Evolutionary conservation across 1,140 invertebrate species (phyloP).

Genomic region (Pemphigus obesinymphae): DNA sequence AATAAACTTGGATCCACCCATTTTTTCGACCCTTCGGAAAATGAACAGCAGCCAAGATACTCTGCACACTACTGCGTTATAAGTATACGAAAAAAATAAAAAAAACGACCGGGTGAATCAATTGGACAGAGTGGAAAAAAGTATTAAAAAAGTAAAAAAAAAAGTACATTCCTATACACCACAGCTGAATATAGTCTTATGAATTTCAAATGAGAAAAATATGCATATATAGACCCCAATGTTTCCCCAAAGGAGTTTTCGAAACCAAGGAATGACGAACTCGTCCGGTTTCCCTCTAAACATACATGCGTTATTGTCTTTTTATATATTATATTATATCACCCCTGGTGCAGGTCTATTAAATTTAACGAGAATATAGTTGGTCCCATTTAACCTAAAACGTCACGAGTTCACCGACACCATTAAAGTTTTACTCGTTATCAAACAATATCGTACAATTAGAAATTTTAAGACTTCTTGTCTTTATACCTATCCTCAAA

Average conservation of each 20-base stretch:
- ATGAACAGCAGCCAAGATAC: not conserved
- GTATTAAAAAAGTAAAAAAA: conserved; percentile 28
- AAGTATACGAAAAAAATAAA: conserved; percentile 12
- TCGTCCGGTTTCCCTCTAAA: not conserved
- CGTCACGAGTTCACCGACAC: not conserved
- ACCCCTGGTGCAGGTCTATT: no score
- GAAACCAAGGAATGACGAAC: not conserved
- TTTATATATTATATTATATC: not conserved
- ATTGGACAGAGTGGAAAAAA: conserved; percentile 34
- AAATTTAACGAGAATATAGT: not conserved
- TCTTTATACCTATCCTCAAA: no score
- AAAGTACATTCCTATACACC: not conserved
- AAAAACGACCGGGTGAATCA: not conserved
- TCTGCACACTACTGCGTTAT: not conserved
- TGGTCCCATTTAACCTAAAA: not conserved
- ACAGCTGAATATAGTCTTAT: conserved; percentile 3
- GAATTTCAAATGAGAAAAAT: conserved; percentile 30
- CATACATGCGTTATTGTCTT: not conserved
- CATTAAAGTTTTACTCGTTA: not conserved
- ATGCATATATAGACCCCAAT: not conserved
- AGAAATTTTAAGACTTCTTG: no score
- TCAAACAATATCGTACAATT: not conserved
- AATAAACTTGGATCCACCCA: conserved; percentile 9
- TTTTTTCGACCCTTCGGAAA: conserved; percentile 32
- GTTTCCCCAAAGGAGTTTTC: not conserved